Evolutionary conservation across 2,797 vertebrate genomes (phyloP).

Genomic region (Masticophis lateralis): DNA sequence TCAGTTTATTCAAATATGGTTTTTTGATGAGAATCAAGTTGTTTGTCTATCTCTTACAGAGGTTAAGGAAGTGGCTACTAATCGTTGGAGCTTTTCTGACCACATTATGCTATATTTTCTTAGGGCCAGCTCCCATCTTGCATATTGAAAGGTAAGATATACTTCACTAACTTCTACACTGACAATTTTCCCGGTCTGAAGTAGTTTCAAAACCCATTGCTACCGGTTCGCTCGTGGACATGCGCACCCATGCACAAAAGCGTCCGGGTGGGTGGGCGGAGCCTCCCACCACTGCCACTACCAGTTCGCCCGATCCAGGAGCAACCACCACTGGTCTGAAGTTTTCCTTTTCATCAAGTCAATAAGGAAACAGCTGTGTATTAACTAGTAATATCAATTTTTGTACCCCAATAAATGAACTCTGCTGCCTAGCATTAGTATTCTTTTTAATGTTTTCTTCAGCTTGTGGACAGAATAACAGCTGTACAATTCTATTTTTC

Average conservation of each 20-base stretch:
- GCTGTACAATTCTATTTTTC: background rate
- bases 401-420: background rate
- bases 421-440: background rate
- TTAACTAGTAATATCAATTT: background rate
- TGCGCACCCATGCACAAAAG: no score
- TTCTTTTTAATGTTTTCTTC: background rate
- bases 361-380: background rate
- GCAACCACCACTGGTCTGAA: background rate
- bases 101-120: slow-evolving; percentile 78
- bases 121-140: slow-evolving; percentile 88
- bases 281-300: no score
- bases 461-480: background rate
- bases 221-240: no score
- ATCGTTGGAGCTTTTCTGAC: slow-evolving; percentile 78
- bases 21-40: background rate
- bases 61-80: slow-evolving; percentile 80
- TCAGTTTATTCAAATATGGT: background rate
- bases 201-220: no score
- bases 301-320: no score
- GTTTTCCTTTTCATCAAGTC: background rate
- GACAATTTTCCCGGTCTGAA: background rate
- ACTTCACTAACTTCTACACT: background rate
- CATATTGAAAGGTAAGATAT: slow-evolving; percentile 79
- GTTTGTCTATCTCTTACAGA: slow-evolving; percentile 67
- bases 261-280: no score